Conservation (phyloP, 2,888 invertebrate species). For the Cactoblastis cactorum region DNA sequence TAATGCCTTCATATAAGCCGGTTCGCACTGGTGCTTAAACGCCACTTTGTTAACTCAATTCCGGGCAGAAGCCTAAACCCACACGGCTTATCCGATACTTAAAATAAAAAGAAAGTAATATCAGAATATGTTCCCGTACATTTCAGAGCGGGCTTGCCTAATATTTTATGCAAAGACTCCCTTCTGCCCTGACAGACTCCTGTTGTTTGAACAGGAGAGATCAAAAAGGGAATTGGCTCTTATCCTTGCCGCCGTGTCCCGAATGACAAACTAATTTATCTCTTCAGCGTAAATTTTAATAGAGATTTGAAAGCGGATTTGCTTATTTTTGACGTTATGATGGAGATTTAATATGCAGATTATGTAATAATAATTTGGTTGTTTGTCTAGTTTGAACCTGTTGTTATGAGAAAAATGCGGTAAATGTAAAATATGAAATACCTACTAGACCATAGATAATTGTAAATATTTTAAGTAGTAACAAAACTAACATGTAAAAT, state of each 20-base stretch:
- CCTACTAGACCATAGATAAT: no score
- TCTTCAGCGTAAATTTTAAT: conserved; percentile 50
- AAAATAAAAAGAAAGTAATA: neutral
- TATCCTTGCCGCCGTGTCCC: conserved; percentile 59
- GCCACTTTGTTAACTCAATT: no score
- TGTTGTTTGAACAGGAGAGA: conserved; percentile 69
- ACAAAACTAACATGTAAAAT: no score
- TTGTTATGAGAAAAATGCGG: no score
- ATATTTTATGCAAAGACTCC: conserved; percentile 73
- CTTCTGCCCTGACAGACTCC: conserved; percentile 57
- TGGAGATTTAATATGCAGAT: neutral
- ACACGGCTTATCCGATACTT: neutral
- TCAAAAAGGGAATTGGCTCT: conserved; percentile 74
- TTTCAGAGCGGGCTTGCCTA: conserved; percentile 29
- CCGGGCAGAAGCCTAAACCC: neutral
- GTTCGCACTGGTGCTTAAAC: no score
- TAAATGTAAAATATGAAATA: no score
- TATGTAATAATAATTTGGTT: no score
- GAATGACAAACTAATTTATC: conserved; percentile 72
- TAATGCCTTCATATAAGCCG: no score
- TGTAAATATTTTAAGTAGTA: no score
- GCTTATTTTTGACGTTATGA: neutral
- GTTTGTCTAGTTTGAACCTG: no score
- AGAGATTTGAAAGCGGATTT: conserved; percentile 21
- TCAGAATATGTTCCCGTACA: conserved; percentile 12